Evolutionary conservation across 1,140 invertebrate species (phyloP), one percentile per base, ranked within the genome.

Genomic region (Zaprionus vittiger): DNA sequence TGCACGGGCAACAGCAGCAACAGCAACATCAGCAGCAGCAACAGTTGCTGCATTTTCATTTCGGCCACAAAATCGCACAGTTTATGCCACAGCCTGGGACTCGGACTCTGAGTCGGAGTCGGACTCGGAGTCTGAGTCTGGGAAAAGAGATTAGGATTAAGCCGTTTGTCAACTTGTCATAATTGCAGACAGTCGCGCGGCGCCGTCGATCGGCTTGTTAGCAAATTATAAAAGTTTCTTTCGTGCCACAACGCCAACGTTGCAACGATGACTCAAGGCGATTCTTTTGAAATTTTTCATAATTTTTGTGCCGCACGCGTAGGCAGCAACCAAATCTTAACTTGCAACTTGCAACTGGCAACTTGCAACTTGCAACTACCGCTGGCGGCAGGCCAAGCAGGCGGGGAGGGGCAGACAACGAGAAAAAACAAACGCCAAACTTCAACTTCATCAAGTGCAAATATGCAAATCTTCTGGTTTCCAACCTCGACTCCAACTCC

Each of bases 161-260:
- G 85, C 81, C 86, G 85, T 90, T 90, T 90, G 85, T 90, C 85
- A 90, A 90, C 86, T 90, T 90, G 85, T 90, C 85, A 90, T 90
- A 90, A 90, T 85, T 82, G 82, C 79, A 80, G 77, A 77, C 73
- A 49, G 49, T 49, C 47, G 60, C 54, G 62, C 66, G 34, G 79
- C 84, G 84, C 78, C 85, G 79, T 81, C 85, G 71, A 76, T 78
- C 73, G 63, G 54, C 63, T 66, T 66, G 63, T 66, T 66, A 66
- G 63, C 63, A 66, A 66, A 66, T 79, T 81, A 83, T 79, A 71
- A 69, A 60, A 28, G 41, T 69, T 49, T 52, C 22, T 11, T 34
- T 20, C 68, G 37, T 69, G 72, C 47, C 17, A 57, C 41, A 71
- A 71, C 73, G 70, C 70, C 70, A 73, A 77, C 74, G 74, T 77